Base-by-base conservation (phyloP, 2,888 invertebrate species). In the Agonopterix subpropinquella region DNA sequence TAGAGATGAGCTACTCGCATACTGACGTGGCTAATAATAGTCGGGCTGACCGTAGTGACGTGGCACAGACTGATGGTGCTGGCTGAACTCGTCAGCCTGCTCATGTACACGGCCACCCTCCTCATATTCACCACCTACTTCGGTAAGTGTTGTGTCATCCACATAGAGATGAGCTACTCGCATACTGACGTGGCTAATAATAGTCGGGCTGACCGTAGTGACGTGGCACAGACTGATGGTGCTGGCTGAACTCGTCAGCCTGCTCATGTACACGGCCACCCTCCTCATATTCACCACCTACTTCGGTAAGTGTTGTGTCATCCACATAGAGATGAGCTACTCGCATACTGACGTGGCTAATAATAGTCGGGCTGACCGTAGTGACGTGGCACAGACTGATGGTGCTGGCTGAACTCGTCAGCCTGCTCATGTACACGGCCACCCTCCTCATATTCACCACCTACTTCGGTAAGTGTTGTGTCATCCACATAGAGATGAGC, bases 171-270 rank as follows among this genome's bases (percentile, higher is more conserved):
- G 1, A 13, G 13, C 13, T 13, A 13, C 13, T 13, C n/a, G n/a
- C 13, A 13, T 13, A 13, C 13, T 13, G 13, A 13, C 13, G 13
- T 1, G 2, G 89, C 91, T 99, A 65, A 95, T 99, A 57, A 99
- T 99, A 99, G 98, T 99, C 55, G 98, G 98, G 45, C 90, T 99
- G 65, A 99, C 98, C 1, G 94, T 98, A 58, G 92, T 96, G 73
- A 98, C 97, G 43, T 99, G 99, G 98, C 99, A 99, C 87, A 94
- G 95, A 80, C 91, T 98, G 54, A 99, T 99, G 97, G 91, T 96
- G 53, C 89, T 97, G 45, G 98, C 98, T 1, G 98, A 99, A 87
- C 89, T 99, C 41, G 91, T 96, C 76, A 97, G 97, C 62, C 90
- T 99, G 50, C 92, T 93, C 47, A 91, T 97, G 64, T 98, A 98